Evolutionary conservation across 1,140 invertebrate species (phyloP).

Genomic region (Scaptomyza pallida): DNA sequence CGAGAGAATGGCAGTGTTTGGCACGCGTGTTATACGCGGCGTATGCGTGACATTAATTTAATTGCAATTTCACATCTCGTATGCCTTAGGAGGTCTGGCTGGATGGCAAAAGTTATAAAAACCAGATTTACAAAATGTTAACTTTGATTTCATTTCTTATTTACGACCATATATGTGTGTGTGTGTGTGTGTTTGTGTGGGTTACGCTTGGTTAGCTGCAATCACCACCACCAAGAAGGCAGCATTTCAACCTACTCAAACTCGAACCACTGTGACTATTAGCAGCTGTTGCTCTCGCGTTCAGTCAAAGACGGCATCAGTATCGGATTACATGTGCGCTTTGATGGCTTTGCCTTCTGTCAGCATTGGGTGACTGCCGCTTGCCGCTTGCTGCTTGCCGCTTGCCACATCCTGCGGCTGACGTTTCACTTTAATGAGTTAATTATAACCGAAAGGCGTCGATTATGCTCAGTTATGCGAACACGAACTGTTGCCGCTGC

Average conservation of each 20-base stretch:
- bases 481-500: slow-evolving; percentile 75
- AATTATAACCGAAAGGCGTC: slow-evolving; percentile 83
- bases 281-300: slow-evolving; percentile 43
- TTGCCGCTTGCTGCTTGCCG: background rate
- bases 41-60: slow-evolving; percentile 83
- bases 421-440: slow-evolving; percentile 81
- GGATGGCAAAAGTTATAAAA: slow-evolving; percentile 74
- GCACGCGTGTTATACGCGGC: slow-evolving; percentile 63
- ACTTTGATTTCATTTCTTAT: slow-evolving; percentile 83
- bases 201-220: slow-evolving; percentile 34
- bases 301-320: slow-evolving; percentile 17
- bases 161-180: slow-evolving; percentile 52
- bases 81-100: slow-evolving; percentile 34
- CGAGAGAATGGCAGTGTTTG: background rate
- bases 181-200: slow-evolving; percentile 24
- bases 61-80: slow-evolving; percentile 77
- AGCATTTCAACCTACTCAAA: background rate
- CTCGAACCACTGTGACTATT: slow-evolving; percentile 17
- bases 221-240: background rate
- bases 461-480: slow-evolving; percentile 82
- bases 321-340: slow-evolving; percentile 69
- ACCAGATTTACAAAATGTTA: slow-evolving; percentile 82
- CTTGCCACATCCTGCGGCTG: slow-evolving; percentile 73
- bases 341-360: slow-evolving; percentile 71
- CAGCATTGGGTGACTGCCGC: slow-evolving; percentile 40